Base-by-base conservation (phyloP, 2,888 invertebrate species). In the Drosophila melanocephala region DNA sequence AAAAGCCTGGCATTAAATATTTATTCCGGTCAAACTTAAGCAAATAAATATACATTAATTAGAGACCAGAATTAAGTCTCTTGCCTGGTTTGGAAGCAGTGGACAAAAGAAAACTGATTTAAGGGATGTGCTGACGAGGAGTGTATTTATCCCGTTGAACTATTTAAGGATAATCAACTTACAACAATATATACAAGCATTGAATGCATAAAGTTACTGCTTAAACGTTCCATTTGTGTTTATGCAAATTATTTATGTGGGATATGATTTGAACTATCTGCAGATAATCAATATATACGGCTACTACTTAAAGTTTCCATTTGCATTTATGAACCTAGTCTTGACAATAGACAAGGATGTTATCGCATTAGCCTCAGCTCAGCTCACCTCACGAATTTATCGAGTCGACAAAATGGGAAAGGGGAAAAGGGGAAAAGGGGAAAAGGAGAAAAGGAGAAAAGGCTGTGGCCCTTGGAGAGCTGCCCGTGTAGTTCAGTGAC, bases 401-500 rank as follows among this genome's bases (percentile, higher is more conserved):
- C 50, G 28, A 51, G 75, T 63, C 51, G 50, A 66, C 44, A 67
- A 77, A 62, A 28, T 61, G 67, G 56, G 22, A 22, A 42, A n/a
- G 22, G 14, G 22, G 14, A 22, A 7, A 1, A 5, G 22, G 16
- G 47, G 7, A 67, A 77, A 61, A 22, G 55, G 67, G 56, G 12
- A 22, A 42, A n/a, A 5, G 14, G 14, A 14, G 14, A 22, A 22
- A 7, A 1, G 10, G 22, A 26, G 47, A 16, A 47, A 26, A 26
- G 47, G 30, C 42, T 44, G 22, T 56, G 72, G 55, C 72, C 72
- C 63, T 60, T 35, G 42, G 47, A 50, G 50, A 44, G 61, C 59
- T 42, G 62, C 35, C 26, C 64, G 42, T 90, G 81, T 81, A 79
- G 88, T 79, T 87, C 74, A 72, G 89, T 67, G 85, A 84, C 87